Evolutionary conservation across 2,113 vertebrate species (phyloP), one percentile per base, ranked within the genome.

Genomic region (Lasiurus borealis): DNA sequence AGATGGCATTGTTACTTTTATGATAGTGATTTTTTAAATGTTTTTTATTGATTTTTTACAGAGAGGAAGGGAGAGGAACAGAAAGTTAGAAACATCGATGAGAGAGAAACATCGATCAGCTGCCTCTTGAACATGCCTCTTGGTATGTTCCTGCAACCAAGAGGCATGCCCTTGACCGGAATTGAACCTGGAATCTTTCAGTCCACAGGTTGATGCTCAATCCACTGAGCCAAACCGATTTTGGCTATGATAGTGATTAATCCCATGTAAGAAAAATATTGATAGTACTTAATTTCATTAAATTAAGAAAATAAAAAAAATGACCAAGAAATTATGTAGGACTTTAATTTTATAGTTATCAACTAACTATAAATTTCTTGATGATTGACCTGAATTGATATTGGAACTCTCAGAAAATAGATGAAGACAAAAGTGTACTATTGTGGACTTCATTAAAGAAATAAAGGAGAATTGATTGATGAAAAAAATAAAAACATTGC

Each of bases 391-490:
- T 29, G 8, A 59, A 19, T 44, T 77, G 59, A 34, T 81, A 82
- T 25, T 93, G 9, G 6, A 77, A 80, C 29, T 76, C 85, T 92
- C 78, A 93, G 44, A 91, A 90, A 69, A 11, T 73, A 66, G n/a
- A 91, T 50, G 7, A 80, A 90, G 31, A 69, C 64, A 29, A 31
- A 97, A 84, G 57, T 57, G 40, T 46, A 84, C 48, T 91, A 9
- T 36, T 78, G 13, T 25, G 29, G 25, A 88, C 46, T 92, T 95
- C 31, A 82, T 64, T 46, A 71, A 48, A 40, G 76, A 95, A 78
- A 96, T 75, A 62, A 66, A 85, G 52, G 46, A 94, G 23, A 77
- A 76, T 14, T 95, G 18, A 95, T 77, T 68, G 85, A 27, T 69
- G 72, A 54, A 83, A 29, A n/a, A 81, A 50, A 64, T 75, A 80